A percentile compares a stretch with the other conserved stretches of the same genome.
These are phyloP conservation scores for Pteropus rufus DNA, from an alignment of 2,797 vertebrate species.

Conservation along the genomic window DNA sequence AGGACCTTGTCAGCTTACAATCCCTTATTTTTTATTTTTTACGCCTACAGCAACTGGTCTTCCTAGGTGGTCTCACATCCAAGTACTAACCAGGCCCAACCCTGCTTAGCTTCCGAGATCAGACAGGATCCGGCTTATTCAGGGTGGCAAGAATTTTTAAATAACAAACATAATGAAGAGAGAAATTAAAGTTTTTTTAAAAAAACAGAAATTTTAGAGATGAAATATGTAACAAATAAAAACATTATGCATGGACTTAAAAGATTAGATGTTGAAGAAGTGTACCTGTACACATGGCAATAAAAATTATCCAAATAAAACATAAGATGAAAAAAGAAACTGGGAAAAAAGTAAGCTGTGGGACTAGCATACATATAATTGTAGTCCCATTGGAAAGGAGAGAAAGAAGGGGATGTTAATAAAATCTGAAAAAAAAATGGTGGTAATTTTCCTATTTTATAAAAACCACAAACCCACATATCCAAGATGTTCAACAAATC, in stretches of 20 bases:
- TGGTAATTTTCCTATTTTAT: not conserved
- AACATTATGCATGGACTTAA: not conserved
- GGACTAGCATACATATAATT: not conserved
- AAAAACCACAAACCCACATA: not conserved
- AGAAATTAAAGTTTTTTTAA: not conserved
- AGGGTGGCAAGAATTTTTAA: not conserved
- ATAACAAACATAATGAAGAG: not conserved
- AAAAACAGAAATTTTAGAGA: not conserved
- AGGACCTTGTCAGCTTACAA: no score
- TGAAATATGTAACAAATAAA: not conserved
- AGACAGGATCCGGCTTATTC: no score
- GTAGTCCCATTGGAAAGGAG: not conserved
- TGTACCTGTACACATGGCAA: not conserved
- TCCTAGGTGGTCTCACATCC: no score
- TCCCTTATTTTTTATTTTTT: no score
- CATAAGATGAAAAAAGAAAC: not conserved
- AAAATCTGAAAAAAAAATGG: not conserved
- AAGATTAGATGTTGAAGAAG: not conserved
- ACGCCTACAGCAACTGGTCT: no score
- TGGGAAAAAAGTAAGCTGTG: not conserved
- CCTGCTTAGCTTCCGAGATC: no score
- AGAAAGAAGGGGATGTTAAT: not conserved
- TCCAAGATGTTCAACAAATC: not conserved
- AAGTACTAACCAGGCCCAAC: no score
- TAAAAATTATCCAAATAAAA: not conserved